Evolutionary conservation across 2,797 vertebrate species (phyloP), one percentile per base, ranked within the genome.

Genomic region (Pseudochromis fuscus): DNA sequence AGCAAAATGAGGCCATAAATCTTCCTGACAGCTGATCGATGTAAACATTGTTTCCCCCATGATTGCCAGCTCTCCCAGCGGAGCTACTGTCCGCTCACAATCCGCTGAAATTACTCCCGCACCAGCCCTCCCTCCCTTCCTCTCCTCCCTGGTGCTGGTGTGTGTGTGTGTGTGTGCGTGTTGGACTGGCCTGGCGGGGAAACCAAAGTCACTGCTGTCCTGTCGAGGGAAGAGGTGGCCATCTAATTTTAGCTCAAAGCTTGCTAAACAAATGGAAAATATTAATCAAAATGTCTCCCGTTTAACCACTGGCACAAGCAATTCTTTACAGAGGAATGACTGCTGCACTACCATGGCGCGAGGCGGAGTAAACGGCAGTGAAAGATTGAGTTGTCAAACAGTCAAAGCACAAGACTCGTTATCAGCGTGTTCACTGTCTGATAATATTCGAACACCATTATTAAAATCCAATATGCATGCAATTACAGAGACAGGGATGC

Each of bases 1-100:
- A 98, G 97, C 97, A 98, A 99, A 99, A 99, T 99, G 97, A 99
- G 98, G 97, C 97, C 98, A 99, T 99, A 99, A 98, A 99, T 99
- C 98, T 98, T 97, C 95, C 92, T 98, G 98, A 99, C 98, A 99
- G 98, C 95, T 99, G 98, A 98, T 99, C 98, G 98, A 99, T 99
- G 97, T 98, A 98, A 99, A 99, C 98, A 99, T 99, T 99, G 98
- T 99, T 99, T 99, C 98, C 97, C 96, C 95, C 97, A 94, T 98
- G 98, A 99, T 99, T 99, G 97, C 97, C 96, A 97, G 96, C 94
- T 95, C 95, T 99, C 97, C 98, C 98, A 94, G 94, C 79, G 97
- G 98, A 97, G 96, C 94, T 96, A 95, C 96, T 98, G 97, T 98
- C 97, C 96, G 95, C 97, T 98, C 94, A 94, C 97, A 95, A 96